phyloP scores from a whole-genome alignment of 2,113 vertebrate species.

The Cephalophus harveyi region DNA sequence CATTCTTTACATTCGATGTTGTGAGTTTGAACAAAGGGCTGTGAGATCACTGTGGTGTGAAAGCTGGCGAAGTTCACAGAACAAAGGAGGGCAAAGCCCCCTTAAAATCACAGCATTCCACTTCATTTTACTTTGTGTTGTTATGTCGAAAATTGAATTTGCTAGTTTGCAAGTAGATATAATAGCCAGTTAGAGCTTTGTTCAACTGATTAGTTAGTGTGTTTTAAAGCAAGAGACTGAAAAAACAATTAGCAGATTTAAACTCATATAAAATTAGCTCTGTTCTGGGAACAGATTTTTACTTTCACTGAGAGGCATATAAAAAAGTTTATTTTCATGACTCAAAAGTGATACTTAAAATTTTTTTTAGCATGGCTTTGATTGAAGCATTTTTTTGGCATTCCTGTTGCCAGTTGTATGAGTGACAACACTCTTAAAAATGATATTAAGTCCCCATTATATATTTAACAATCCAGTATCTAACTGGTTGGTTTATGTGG shows the following conservation, averaged over 20 bases:
- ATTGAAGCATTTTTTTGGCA: not conserved
- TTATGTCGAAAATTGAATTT: constrained; percentile 72
- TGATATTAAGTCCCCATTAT: not conserved
- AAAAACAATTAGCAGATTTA: constrained; percentile 72
- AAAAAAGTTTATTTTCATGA: not conserved
- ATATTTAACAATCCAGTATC: not conserved
- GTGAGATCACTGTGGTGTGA: constrained; percentile 55
- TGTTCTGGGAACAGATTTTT: constrained; percentile 40
- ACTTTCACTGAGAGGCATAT: not conserved
- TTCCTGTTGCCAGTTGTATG: not conserved
- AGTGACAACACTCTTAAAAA: not conserved
- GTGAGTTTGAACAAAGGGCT: constrained; percentile 65
- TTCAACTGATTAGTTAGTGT: constrained; percentile 72
- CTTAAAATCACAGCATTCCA: constrained; percentile 81
- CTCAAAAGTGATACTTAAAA: not conserved
- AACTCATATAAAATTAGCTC: constrained; percentile 66
- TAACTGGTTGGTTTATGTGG: not conserved
- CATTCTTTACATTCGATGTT: constrained; percentile 61
- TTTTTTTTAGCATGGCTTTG: not conserved
- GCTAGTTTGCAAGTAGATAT: constrained; percentile 76
- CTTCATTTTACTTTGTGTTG: constrained; percentile 76
- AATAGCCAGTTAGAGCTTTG: constrained; percentile 69
- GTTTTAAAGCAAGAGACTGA: constrained; percentile 70
- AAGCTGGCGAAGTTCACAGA: constrained; percentile 73
- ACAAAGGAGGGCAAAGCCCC: constrained; percentile 78